A percentile compares a stretch with the other conserved stretches of the same genome.
These are phyloP conservation scores for Bombus confusus DNA, from an alignment of 1,140 invertebrate species.

Conservation along the genomic window DNA sequence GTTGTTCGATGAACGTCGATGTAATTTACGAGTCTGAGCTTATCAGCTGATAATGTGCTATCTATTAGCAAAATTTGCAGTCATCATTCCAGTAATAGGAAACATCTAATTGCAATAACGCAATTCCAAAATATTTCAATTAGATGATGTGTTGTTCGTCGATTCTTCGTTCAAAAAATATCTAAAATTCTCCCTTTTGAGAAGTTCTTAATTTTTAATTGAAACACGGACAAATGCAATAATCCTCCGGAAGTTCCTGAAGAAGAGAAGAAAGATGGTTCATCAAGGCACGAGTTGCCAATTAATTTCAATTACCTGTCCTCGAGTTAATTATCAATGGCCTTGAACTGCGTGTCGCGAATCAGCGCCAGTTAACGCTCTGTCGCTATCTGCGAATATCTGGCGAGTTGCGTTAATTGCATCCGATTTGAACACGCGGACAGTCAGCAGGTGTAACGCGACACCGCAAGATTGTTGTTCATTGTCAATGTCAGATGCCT, in stretches of 20 bases:
- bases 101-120: neutral
- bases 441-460: slow-evolving; percentile 18
- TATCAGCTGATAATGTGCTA: slow-evolving; percentile 2
- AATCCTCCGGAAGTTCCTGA: neutral
- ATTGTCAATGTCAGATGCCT: slow-evolving; percentile 16
- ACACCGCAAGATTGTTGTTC: slow-evolving; percentile 3
- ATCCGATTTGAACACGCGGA: neutral
- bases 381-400: neutral
- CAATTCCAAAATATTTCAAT: neutral
- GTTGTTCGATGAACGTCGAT: neutral
- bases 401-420: slow-evolving; percentile 23
- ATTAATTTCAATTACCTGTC: slow-evolving; percentile 20
- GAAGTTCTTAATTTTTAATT: neutral
- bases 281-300: no score
- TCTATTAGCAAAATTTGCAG: neutral
- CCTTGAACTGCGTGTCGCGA: slow-evolving; percentile 23
- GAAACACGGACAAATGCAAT: neutral
- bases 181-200: rapidly evolving
- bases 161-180: no score
- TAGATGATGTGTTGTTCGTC: no score
- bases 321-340: neutral
- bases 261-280: neutral
- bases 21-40: neutral
- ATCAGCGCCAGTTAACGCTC: slow-evolving; percentile 2
- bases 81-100: neutral